Base-by-base conservation (phyloP, 2,797 vertebrate genomes). In the Acestrorhynchus altus region DNA sequence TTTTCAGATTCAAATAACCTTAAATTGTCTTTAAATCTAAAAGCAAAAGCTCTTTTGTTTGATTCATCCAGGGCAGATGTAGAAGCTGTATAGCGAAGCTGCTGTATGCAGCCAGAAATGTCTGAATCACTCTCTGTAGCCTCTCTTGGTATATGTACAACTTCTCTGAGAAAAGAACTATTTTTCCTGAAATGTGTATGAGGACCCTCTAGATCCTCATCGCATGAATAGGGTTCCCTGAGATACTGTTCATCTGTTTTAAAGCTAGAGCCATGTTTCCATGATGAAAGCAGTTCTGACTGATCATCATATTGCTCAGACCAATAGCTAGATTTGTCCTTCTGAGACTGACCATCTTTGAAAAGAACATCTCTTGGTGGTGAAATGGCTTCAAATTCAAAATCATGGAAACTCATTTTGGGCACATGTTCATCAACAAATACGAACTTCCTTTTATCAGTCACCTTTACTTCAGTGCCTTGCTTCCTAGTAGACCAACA, bases 71-170 rank as follows among this genome's bases (percentile, higher is more conserved):
- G 18, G 56, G 22, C 16, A 42, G 44, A 72, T 1, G 6, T 20
- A 16, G 71, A 63, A 22, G 66, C 72, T 49, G 46, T 51, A 72
- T 57, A 76, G 46, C 31, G 51, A 22, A 28, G 51, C 1, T 68
- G 74, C 59, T 70, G 49, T 47, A 7, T 18, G 72, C 69, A 67
- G 24, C 1, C 56, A 28, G 28, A 18, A 22, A 28, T 51, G 31
- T 57, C 69, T 0, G 28, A 57, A 7, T 54, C 67, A 57, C 52
- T 72, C 24, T 44, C 60, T 64, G 28, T 60, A 40, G 9, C 40
- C 44, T 74, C 59, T 67, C 64, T 81, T 47, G 74, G 52, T 51
- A 60, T 60, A 16, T 74, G 66, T 57, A 42, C 56, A 65, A 40
- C 26, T 24, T 76, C 31, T 61, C 31, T 66, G 15, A 8, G 39